Evolutionary conservation across 2,113 vertebrate genomes (phyloP).

Genomic region (Bostrychus sinensis): DNA sequence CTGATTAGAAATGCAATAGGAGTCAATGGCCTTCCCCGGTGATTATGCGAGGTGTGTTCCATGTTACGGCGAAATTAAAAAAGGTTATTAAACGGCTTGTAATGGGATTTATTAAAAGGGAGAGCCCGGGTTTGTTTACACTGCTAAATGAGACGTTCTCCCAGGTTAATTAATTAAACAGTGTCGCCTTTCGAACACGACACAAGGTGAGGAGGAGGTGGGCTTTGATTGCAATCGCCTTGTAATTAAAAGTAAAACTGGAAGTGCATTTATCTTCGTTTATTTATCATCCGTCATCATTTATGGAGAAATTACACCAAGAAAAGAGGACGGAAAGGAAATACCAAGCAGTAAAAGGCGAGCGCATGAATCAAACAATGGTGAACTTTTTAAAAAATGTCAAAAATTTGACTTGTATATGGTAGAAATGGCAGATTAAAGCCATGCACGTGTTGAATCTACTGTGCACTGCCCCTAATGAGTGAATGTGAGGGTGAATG

Average conservation of each 20-base stretch:
- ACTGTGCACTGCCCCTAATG: too few relatives aligned
- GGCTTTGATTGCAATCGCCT: not conserved
- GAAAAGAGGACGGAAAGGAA: too few relatives aligned
- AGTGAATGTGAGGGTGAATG: too few relatives aligned
- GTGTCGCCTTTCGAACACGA: not conserved
- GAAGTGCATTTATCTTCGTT: not conserved
- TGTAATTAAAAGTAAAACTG: conserved; percentile 12
- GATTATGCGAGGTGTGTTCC: conserved; percentile 46
- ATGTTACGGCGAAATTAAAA: conserved; percentile 47
- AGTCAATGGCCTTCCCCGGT: conserved; percentile 48
- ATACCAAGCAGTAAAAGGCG: too few relatives aligned
- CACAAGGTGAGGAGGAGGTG: not conserved
- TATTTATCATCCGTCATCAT: not conserved
- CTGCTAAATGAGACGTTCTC: conserved; percentile 11
- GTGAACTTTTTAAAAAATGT: too few relatives aligned
- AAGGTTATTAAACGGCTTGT: conserved; percentile 50
- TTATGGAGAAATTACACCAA: not conserved
- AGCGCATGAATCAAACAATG: too few relatives aligned
- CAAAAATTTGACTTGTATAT: too few relatives aligned
- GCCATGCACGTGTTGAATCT: too few relatives aligned
- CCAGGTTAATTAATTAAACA: not conserved
- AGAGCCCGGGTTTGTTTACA: conserved; percentile 23
- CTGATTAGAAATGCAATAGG: conserved; percentile 63
- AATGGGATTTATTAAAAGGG: conserved; percentile 31
- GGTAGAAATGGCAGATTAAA: too few relatives aligned